These are phyloP conservation scores for Periophthalmodon schlosseri DNA, from an alignment of 2,113 vertebrate genomes.

Conservation along the genomic window DNA sequence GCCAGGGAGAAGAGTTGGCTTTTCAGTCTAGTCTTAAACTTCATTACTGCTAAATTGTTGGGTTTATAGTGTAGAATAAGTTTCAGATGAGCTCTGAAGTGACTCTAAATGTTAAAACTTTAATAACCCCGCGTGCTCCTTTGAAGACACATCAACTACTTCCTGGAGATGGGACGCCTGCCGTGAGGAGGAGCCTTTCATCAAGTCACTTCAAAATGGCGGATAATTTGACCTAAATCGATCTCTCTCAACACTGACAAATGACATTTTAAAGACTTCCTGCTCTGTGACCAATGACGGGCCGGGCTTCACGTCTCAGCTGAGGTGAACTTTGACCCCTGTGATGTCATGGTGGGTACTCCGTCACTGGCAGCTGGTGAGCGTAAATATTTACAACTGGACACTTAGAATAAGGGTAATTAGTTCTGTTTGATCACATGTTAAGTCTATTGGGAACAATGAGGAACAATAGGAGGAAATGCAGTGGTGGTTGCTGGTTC, in stretches of 20 bases:
- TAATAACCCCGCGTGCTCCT: constrained; percentile 5
- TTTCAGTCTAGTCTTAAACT: too few relatives aligned
- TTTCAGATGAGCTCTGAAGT: constrained; percentile 28
- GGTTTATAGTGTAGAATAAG: constrained; percentile 38
- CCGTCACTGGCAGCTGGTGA: constrained; percentile 40
- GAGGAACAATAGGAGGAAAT: not conserved
- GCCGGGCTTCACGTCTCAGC: constrained; percentile 28
- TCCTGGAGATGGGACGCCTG: constrained; percentile 9
- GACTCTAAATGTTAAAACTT: constrained; percentile 28
- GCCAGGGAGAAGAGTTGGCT: too few relatives aligned
- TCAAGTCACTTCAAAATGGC: constrained; percentile 20
- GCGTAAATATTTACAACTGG: constrained; percentile 16
- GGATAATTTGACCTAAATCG: constrained; percentile 16
- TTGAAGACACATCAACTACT: constrained; percentile 11
- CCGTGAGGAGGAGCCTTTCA: not conserved
- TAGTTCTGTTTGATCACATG: not conserved
- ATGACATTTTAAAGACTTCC: constrained; percentile 31
- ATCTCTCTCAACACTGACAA: constrained; percentile 20
- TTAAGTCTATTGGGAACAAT: not conserved
- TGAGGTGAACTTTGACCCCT: constrained; percentile 47
- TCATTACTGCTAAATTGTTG: too few relatives aligned
- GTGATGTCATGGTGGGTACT: constrained; percentile 29
- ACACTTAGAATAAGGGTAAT: not conserved
- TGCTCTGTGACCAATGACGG: constrained; percentile 40
- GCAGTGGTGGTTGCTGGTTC: not conserved